These are phyloP conservation scores for Dermochelys coriacea DNA, from an alignment of 2,797 vertebrate genomes.

Conservation along the genomic window DNA sequence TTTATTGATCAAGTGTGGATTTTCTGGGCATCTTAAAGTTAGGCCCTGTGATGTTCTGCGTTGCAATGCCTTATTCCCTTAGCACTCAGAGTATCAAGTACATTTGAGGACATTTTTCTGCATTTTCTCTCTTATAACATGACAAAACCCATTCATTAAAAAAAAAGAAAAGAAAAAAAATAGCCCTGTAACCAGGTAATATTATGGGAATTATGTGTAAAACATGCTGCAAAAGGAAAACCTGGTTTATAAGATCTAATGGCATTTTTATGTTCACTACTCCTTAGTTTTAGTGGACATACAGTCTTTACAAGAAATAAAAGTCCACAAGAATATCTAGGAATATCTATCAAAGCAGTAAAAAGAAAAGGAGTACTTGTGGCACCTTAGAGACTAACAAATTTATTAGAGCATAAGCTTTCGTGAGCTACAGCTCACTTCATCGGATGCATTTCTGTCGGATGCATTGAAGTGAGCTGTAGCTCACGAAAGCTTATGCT, in stretches of 20 bases:
- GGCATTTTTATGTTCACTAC: constrained; percentile 43
- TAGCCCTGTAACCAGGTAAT: not conserved
- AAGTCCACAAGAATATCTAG: constrained; percentile 10
- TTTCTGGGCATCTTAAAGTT: not conserved
- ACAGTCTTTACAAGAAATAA: constrained; percentile 34
- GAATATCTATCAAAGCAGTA: constrained; percentile 52
- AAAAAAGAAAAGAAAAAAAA: not conserved
- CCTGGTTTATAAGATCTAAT: constrained; percentile 7
- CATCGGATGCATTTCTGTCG: too few relatives aligned
- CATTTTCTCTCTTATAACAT: not conserved
- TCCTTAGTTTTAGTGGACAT: constrained; percentile 44
- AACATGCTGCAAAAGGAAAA: not conserved
- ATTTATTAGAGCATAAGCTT: too few relatives aligned
- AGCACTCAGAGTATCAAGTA: not conserved
- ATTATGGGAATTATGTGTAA: not conserved
- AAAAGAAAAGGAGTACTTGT: too few relatives aligned
- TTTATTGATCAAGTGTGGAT: not conserved
- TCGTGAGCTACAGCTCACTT: too few relatives aligned
- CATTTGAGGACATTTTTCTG: not conserved
- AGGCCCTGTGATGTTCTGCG: not conserved
- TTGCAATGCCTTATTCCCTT: not conserved
- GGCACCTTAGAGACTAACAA: too few relatives aligned
- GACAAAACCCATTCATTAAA: not conserved
- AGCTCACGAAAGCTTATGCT: too few relatives aligned
- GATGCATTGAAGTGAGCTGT: too few relatives aligned